Base-by-base conservation (phyloP, 2,797 vertebrate species). In the Pterois miles region DNA sequence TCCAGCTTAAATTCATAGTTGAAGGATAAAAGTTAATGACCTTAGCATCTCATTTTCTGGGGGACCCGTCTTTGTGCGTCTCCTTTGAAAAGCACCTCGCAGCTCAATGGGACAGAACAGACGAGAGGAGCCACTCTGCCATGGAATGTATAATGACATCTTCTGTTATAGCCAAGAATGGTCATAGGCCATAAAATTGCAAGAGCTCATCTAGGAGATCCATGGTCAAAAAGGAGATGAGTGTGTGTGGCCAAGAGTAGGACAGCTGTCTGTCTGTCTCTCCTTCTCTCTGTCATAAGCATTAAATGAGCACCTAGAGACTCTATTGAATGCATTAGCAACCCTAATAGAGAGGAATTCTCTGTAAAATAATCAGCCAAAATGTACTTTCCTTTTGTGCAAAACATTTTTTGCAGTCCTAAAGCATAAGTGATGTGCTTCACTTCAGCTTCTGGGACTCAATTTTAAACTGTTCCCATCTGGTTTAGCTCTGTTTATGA, bases 21-120 rank as follows among this genome's bases (percentile, higher is more conserved):
- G 68, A 92, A 83, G 91, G 90, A 94, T 93, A 91, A 93, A 95
- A 94, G 83, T 95, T 94, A 95, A 94, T 91, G 89, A 92, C 88
- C 93, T 91, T 86, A 86, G 83, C 88, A 89, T 92, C 91, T 94
- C 91, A 93, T 95, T 94, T 93, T 82, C 81, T 77, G 65, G 65
- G 70, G 71, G 81, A 57, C 84, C 87, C 48, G 71, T 89, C 92
- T 77, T 83, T 83, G 85, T 75, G 53, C 73, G 50, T 74, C 90
- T 86, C 79, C 81, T 88, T 84, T 89, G 76, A 90, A 91, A 89
- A 87, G 89, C 89, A 91, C 85, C 89, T 82, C 58, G 16, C 74
- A 57, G 91, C 76, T 92, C 90, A 93, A 86, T 92, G 88, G 83
- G 80, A 91, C 86, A 91, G 89, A 93, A 93, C 90, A 54, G 86